Evolutionary conservation across 2,113 vertebrate genomes (phyloP), one percentile per base, ranked within the genome.

Genomic region (Calonectris borealis): DNA sequence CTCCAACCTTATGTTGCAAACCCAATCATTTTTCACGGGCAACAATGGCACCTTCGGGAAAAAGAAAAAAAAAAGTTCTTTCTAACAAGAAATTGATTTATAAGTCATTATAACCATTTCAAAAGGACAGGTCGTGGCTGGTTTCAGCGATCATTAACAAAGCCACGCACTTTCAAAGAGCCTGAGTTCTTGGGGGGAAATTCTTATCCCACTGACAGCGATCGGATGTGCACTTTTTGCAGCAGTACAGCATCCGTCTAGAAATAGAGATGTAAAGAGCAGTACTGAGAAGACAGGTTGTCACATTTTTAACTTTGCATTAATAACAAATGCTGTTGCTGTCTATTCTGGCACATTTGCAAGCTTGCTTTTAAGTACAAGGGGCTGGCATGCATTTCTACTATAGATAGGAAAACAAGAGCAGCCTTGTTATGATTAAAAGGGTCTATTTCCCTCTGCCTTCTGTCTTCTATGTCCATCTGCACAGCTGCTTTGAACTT

Each of bases 401-500:
- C 92, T 84, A 94, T 81, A 94, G 72, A 93, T 32, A 96, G 88
- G 92, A 95, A 96, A 98, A 97, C 90, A 97, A 96, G 83, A 97
- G 83, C 65, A 95, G 86, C 44, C 93, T 96, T 96, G 89, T 98
- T 97, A 91, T 87, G 88, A 94, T 95, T 97, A 97, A 96, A 98
- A 94, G 95, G 94, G 80, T 96, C 85, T 82, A 91, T 92, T 96
- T 97, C 88, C 93, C 96, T 96, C 94, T 89, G 88, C 83, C 82
- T 97, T 93, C 85, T 95, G 64, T 86, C 83, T 96, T 94, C 88
- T 93, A 79, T 76, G 96, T 97, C 97, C 96, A 97, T 95, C 95
- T 97, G 93, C 82, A 96, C 60, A 97, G 94, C 82, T 96, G 92
- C 88, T 97, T 94, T 97, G 93, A 97, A 95, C 94, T 94, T 97